Base-by-base conservation (phyloP, 2,113 vertebrate species). In the Ammodytes marinus region DNA sequence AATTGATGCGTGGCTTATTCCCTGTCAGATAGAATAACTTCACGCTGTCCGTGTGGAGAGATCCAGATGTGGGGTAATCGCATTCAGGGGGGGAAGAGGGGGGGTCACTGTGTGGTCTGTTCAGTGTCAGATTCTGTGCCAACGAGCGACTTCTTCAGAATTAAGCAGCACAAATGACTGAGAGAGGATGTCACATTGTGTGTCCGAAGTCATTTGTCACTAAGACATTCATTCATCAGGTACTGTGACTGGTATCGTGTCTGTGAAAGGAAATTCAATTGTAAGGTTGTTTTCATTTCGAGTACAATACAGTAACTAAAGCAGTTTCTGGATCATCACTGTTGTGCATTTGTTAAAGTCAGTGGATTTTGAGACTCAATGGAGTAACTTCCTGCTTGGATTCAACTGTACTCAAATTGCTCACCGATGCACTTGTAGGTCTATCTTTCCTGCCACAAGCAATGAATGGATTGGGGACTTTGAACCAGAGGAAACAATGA, bases 31-130 rank as follows among this genome's bases (percentile, higher is more conserved):
- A 0, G 50, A 66, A 53, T 74, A 46, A 67, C 42, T 11, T 42
- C 66, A 17, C 13, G 43, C 2, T 10, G 2, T 19, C 71, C 45
- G 1, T 47, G 15, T 45, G 15, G 39, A 75, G 14, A 58, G 58
- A 60, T 42, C 27, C 46, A 74, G 54, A 80, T 81, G 61, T 75
- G 74, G n/a, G 72, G 42, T 80, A 66, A 78, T 68, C 68, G 46
- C 60, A 82, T 77, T 79, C 55, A 40, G 13, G n/a, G 27, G 27
- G 27, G 27, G 27, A 2, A 2, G 27, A 2, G 27, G 27, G 27
- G 27, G 37, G 3, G 67, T 80, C 2, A 17, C 12, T 2, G 37
- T 55, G 37, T 8, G 13, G 57, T 52, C 40, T 42, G 57, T 61
- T 79, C 46, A 43, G 47, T 77, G 74, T 74, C 50, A 50, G 45